Evolutionary conservation across 1,140 invertebrate species (phyloP).

Genomic region (Drosophila simulans): DNA sequence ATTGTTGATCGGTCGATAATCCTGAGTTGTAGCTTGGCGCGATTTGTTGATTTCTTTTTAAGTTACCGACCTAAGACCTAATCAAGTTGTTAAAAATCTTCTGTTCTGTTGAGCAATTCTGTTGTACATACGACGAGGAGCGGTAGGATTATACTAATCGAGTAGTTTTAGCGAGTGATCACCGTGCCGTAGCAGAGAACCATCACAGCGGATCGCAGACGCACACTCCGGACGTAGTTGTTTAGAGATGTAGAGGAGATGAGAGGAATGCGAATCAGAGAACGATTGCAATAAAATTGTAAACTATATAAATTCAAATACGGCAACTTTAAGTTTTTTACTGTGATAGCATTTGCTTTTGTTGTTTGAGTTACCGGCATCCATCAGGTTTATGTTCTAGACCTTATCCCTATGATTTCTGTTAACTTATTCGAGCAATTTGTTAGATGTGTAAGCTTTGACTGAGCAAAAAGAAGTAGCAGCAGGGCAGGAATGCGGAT

Average conservation of each 20-base stretch:
- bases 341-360: conserved; percentile 83
- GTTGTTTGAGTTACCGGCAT: conserved; percentile 45
- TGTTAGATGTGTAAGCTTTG: conserved; percentile 79
- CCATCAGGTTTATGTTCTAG: conserved; percentile 32
- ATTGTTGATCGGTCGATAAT: conserved; percentile 15
- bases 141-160: conserved; percentile 26
- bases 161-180: conserved; percentile 19
- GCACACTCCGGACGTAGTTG: conserved; percentile 18
- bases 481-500: conserved; percentile 16
- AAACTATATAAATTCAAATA: conserved; percentile 57
- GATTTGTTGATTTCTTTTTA: conserved; percentile 81
- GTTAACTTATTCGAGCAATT: conserved; percentile 53
- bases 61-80: conserved; percentile 62
- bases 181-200: conserved; percentile 43
- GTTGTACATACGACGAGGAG: conserved; percentile 68
- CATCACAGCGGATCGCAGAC: conserved; percentile 64
- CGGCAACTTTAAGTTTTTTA: conserved; percentile 74
- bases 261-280: conserved; percentile 17
- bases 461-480: conserved; percentile 54
- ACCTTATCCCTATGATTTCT: conserved; percentile 35
- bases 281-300: conserved; percentile 57
- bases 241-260: conserved; percentile 14
- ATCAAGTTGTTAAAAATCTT: conserved; percentile 67
- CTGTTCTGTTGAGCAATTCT: conserved; percentile 69
- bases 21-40: conserved; percentile 59